Evolutionary conservation across 2,888 invertebrate genomes (phyloP).

Genomic region (Drosophila dives): DNA sequence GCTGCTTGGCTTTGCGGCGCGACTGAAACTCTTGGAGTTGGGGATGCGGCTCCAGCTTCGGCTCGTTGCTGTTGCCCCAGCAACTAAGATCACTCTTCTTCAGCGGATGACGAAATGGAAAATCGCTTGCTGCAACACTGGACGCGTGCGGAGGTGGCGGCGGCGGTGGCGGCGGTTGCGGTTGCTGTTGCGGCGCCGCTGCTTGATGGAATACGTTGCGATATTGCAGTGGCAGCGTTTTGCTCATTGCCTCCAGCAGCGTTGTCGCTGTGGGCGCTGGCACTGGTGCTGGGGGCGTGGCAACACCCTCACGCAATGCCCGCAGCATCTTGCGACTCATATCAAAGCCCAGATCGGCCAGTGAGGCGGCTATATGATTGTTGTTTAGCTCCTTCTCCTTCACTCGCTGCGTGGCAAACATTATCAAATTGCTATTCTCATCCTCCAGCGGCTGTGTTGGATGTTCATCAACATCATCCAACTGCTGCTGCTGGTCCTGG

Average conservation of each 20-base stretch:
- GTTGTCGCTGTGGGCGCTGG: conserved; percentile 85
- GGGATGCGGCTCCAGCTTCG: conserved; percentile 60
- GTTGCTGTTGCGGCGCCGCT: conserved; percentile 44
- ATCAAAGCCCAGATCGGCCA: conserved; percentile 74
- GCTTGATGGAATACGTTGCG: conserved; percentile 84
- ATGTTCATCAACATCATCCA: not conserved
- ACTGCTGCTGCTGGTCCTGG: conserved; percentile 16
- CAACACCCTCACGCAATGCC: conserved; percentile 64
- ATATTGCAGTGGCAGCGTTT: conserved; percentile 87
- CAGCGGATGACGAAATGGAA: conserved; percentile 87
- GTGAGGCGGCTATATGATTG: conserved; percentile 70
- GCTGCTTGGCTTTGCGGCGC: conserved; percentile 67
- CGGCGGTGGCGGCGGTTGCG: conserved; percentile 85
- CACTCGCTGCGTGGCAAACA: conserved; percentile 65
- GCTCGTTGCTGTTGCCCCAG: conserved; percentile 40
- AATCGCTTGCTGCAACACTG: conserved; percentile 83
- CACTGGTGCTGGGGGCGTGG: conserved; percentile 55
- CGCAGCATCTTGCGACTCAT: conserved; percentile 75
- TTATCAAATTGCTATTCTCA: conserved; percentile 93
- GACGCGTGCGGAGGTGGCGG: conserved; percentile 69
- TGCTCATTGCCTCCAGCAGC: conserved; percentile 90
- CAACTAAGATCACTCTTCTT: conserved; percentile 70
- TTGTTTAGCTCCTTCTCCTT: conserved; percentile 76
- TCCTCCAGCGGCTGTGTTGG: conserved; percentile 87
- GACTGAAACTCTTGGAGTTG: conserved; percentile 72